Evolutionary conservation across 2,113 vertebrate genomes (phyloP).

Genomic region (Neogale vison): DNA sequence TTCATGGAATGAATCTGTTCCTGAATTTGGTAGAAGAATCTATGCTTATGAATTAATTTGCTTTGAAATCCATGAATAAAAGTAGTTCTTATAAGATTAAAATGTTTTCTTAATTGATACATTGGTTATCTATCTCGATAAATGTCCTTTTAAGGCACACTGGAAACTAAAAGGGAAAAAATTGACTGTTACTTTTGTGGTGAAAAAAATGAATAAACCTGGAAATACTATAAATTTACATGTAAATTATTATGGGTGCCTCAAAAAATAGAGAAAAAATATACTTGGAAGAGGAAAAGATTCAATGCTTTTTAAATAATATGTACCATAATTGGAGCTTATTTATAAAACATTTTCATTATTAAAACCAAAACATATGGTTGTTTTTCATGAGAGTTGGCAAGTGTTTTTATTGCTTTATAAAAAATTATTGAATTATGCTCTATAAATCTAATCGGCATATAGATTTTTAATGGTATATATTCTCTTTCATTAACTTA

Average conservation of each 20-base stretch:
- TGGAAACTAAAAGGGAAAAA: slow-evolving; percentile 47
- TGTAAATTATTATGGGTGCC: slow-evolving; percentile 57
- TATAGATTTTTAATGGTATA: slow-evolving; percentile 84
- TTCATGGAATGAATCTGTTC: slow-evolving; percentile 1
- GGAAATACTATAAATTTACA: slow-evolving; percentile 65
- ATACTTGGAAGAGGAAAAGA: slow-evolving; percentile 69
- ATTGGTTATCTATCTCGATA: slow-evolving; percentile 50
- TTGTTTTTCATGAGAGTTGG: slow-evolving; percentile 82
- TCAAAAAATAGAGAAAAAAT: slow-evolving; percentile 74
- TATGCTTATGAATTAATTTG: slow-evolving; percentile 58
- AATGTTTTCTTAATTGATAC: slow-evolving; percentile 61
- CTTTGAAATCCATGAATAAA: slow-evolving; percentile 49
- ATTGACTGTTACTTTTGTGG: slow-evolving; percentile 32
- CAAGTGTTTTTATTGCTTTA: slow-evolving; percentile 84
- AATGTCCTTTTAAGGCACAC: slow-evolving; percentile 38
- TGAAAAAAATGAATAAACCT: slow-evolving; percentile 46
- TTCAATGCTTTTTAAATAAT: slow-evolving; percentile 77
- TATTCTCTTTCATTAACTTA: slow-evolving; percentile 84
- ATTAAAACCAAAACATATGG: slow-evolving; percentile 86
- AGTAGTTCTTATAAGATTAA: slow-evolving; percentile 55
- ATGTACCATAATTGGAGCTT: slow-evolving; percentile 77
- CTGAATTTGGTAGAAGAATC: slow-evolving; percentile 44
- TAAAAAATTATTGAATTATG: slow-evolving; percentile 86
- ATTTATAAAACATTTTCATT: slow-evolving; percentile 85
- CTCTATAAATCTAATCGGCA: slow-evolving; percentile 83